A percentile compares a stretch with the other conserved stretches of the same genome.
phyloP scores from a whole-genome alignment of 2,113 vertebrate genomes.

The Daubentonia madagascariensis region DNA sequence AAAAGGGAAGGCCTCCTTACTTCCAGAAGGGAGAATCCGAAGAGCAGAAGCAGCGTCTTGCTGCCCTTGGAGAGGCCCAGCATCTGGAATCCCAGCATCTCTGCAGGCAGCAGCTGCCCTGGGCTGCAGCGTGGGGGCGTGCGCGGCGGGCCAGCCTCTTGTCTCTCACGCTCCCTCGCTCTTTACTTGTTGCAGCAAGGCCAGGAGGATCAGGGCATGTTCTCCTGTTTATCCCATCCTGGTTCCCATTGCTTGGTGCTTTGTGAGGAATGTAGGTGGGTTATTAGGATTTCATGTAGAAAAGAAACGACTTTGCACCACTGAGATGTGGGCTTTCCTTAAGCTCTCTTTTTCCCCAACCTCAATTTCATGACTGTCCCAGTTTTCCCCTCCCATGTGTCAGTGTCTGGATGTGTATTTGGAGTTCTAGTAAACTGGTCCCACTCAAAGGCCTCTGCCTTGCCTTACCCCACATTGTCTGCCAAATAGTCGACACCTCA shows the following conservation, averaged over 20 bases:
- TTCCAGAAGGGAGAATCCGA: conserved; percentile 8
- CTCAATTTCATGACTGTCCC: neutral
- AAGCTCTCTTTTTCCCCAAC: neutral
- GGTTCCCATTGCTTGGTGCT: neutral
- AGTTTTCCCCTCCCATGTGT: neutral
- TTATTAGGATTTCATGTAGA: conserved; percentile 44
- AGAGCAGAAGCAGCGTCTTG: neutral
- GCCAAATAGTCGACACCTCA: fast-evolving
- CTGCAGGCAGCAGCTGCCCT: too few species aligned
- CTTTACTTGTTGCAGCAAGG: neutral
- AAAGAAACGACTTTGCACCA: neutral
- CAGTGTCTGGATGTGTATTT: neutral
- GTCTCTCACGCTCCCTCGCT: fast-evolving
- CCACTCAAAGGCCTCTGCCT: neutral
- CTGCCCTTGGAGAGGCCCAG: conserved; percentile 24
- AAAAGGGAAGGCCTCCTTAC: conserved; percentile 28
- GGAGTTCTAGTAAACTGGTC: neutral
- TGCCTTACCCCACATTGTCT: fast-evolving
- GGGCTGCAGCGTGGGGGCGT: too few species aligned
- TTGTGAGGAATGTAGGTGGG: neutral
- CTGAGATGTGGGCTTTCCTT: neutral
- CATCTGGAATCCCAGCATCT: conserved; percentile 51
- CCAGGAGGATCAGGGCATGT: neutral
- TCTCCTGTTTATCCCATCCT: neutral
- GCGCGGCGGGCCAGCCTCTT: too few species aligned